These are phyloP conservation scores for Baryphthengus martii DNA, from an alignment of 2,113 vertebrate genomes.

Conservation along the genomic window DNA sequence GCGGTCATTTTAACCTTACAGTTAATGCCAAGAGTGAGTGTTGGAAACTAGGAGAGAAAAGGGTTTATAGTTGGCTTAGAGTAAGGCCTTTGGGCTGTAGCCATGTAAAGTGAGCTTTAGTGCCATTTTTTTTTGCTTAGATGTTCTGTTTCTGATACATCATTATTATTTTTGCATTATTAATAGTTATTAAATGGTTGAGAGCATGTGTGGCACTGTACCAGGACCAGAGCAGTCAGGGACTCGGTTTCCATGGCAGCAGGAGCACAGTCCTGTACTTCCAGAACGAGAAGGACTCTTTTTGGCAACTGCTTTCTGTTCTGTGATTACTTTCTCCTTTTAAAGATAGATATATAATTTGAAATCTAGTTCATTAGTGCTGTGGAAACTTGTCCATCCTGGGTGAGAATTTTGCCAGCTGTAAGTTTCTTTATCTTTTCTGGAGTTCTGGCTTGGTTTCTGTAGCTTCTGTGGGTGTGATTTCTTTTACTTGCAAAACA, in stretches of 20 bases:
- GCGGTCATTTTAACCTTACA: neutral
- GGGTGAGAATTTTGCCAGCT: neutral
- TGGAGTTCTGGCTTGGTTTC: neutral
- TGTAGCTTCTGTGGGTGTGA: neutral
- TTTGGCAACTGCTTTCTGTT: neutral
- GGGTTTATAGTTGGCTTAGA: neutral
- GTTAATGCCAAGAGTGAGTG: neutral
- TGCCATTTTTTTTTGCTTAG: neutral
- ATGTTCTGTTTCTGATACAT: neutral
- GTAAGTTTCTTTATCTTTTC: constrained; percentile 26
- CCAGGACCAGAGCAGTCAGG: constrained; percentile 29
- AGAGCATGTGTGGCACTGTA: constrained; percentile 47
- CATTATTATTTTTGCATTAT: constrained; percentile 25
- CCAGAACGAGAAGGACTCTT: constrained; percentile 24
- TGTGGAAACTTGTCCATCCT: neutral
- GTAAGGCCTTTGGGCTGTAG: neutral
- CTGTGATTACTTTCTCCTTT: constrained; percentile 30
- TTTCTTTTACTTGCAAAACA: neutral
- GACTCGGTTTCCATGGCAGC: constrained; percentile 56
- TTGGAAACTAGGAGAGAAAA: neutral
- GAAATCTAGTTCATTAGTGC: neutral
- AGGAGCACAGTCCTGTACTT: constrained; percentile 42
- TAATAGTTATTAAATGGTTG: constrained; percentile 50
- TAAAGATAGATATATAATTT: neutral
- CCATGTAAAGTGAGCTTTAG: neutral